Conservation (phyloP, 2,797 vertebrate genomes). For the Picus viridis region DNA sequence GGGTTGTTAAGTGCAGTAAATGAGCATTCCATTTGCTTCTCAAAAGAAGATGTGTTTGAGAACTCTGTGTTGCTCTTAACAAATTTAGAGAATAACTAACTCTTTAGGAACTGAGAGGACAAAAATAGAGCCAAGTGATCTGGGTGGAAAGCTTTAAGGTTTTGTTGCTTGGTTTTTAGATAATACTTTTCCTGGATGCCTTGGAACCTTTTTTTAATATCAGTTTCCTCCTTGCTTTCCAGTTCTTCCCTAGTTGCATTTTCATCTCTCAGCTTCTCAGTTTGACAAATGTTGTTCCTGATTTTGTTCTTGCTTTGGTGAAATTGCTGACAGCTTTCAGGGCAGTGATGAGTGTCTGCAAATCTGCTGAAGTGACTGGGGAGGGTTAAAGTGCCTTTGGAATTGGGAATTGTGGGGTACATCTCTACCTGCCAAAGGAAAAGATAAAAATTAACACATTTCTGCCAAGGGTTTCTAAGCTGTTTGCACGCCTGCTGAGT, state of each 20-base stretch:
- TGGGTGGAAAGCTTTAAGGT: background rate
- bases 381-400: background rate
- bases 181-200: background rate
- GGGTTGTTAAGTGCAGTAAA: background rate
- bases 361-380: background rate
- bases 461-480: background rate
- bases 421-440: background rate
- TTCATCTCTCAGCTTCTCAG: background rate
- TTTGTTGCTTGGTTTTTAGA: background rate
- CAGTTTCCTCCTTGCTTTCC: background rate
- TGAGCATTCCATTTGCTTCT: background rate
- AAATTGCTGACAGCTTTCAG: background rate
- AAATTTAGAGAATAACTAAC: background rate
- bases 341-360: background rate
- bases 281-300: background rate
- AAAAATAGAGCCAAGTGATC: background rate
- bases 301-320: background rate
- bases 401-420: background rate
- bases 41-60: background rate
- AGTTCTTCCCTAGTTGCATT: background rate
- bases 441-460: accelerated
- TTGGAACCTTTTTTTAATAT: background rate
- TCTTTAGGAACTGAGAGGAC: background rate
- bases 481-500: background rate
- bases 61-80: background rate